Evolutionary conservation across 2,113 vertebrate genomes (phyloP), one percentile per base, ranked within the genome.

Genomic region (Hippolais icterina): DNA sequence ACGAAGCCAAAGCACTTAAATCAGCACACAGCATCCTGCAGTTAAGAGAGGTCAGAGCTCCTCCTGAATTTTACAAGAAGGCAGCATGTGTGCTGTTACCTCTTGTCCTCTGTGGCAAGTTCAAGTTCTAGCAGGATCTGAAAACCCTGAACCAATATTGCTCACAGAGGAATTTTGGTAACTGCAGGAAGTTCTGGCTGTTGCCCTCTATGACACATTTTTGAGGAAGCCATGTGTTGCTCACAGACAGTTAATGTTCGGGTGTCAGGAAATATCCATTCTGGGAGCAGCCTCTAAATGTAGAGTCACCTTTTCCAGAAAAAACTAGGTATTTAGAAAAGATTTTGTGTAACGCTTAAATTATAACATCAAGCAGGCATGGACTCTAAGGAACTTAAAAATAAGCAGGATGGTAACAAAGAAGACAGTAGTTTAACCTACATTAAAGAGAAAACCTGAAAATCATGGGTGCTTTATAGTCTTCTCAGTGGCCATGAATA

Each of bases 201-300:
- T 64, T 95, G 78, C 91, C 90, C 93, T 95, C 87, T 54, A 42
- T 92, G 95, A 96, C 92, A 90, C 19, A 56, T 90, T 41, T 84
- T 77, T 90, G 91, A 91, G 90, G 68, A 91, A 94, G 54, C 46
- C 84, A 69, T 84, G 50, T 88, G 74, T 53, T 93, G 63, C 56
- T 84, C 49, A 18, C 35, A 44, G 77, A 69, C 80, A 68, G 80
- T 59, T 89, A 70, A 60, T 14, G 2, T 53, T 83, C 90, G 90
- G 93, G 93, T 94, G 90, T 71, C 96, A 97, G 96, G 93, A 96
- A 97, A 94, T 78, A 54, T 12, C 39, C n/a, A 50, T 90, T 90
- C 87, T 65, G 83, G 72, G 52, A 95, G 54, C 33, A 81, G 19
- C 39, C 44, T 91, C n/a, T 89, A 87, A 81, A 53, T 35, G 72